Conservation (phyloP, 1,140 invertebrate species). For the Bradysia coprophila region DNA sequence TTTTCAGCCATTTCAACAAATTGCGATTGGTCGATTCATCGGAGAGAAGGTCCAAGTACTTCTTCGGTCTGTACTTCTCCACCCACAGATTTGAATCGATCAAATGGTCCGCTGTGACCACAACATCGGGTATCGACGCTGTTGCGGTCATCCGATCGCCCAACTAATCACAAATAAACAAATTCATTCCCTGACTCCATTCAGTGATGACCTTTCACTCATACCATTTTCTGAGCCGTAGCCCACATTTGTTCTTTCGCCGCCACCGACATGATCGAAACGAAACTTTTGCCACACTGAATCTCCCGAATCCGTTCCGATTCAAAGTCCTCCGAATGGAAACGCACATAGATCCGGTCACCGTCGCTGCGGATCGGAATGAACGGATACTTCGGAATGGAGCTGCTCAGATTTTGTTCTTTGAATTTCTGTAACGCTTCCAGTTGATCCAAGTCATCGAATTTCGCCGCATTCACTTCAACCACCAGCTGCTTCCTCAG, state of each 20-base stretch:
- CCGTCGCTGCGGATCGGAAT: constrained; percentile 43
- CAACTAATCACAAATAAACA: no score
- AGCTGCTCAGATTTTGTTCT: constrained; percentile 27
- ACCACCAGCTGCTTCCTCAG: constrained; percentile 29
- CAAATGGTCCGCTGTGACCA: neutral
- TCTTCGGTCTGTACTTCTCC: constrained; percentile 72
- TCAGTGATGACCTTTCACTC: neutral
- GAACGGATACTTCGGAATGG: constrained; percentile 46
- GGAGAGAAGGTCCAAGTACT: constrained; percentile 74
- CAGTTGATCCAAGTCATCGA: constrained; percentile 12
- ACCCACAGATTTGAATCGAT: constrained; percentile 52
- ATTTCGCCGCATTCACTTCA: constrained; percentile 14
- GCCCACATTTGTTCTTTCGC: constrained; percentile 38
- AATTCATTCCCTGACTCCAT: neutral
- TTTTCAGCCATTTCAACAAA: constrained; percentile 78
- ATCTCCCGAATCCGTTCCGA: constrained; percentile 27
- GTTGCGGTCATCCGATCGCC: neutral
- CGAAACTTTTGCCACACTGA: constrained; percentile 16
- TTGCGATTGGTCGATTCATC: constrained; percentile 79
- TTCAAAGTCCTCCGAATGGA: constrained; percentile 40
- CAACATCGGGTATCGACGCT: no score
- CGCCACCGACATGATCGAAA: constrained; percentile 27
- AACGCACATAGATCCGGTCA: constrained; percentile 43
- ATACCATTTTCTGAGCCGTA: constrained; percentile 37
- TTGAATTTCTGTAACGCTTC: constrained; percentile 17